A percentile compares a stretch with the other conserved stretches of the same genome.
Conservation (phyloP, 2,797 vertebrate species). For the Rhabdomys pumilio region DNA sequence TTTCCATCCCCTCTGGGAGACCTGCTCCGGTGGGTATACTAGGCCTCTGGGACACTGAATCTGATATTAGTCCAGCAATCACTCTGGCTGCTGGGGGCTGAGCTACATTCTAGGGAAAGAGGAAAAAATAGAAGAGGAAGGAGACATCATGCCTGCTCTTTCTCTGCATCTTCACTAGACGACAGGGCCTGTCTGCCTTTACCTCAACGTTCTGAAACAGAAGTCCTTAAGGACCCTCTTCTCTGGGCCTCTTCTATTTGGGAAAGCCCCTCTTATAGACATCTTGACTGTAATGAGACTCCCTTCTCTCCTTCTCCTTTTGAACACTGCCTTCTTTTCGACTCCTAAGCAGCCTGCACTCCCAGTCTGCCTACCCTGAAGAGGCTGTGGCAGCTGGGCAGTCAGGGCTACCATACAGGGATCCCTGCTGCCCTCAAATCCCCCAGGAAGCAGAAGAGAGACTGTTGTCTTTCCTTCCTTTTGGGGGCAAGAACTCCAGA, state of each 20-base stretch:
- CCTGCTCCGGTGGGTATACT: conserved; percentile 73
- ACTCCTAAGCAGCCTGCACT: conserved; percentile 62
- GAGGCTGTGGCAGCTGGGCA: neutral
- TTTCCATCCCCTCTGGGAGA: conserved; percentile 66
- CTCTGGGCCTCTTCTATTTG: neutral
- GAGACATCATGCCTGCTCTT: neutral
- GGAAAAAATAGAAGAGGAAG: conserved; percentile 56
- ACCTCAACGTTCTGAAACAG: conserved; percentile 37
- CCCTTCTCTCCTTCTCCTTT: conserved; percentile 41
- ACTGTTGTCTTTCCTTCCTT: conserved; percentile 52
- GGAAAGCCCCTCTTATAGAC: conserved; percentile 52
- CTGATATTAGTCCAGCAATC: conserved; percentile 32
- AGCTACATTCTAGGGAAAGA: conserved; percentile 53
- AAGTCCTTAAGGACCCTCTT: conserved; percentile 6
- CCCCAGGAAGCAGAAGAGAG: conserved; percentile 55
- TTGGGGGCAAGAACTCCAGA: conserved; percentile 58
- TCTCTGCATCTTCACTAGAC: neutral
- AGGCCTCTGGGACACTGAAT: conserved; percentile 56
- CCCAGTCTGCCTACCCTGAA: conserved; percentile 55
- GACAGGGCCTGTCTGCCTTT: conserved; percentile 15
- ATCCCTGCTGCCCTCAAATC: conserved; percentile 65
- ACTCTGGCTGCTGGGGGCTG: conserved; percentile 38
- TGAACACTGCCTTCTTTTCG: conserved; percentile 71
- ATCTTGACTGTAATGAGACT: conserved; percentile 36
- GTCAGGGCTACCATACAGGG: neutral